phyloP scores from a whole-genome alignment of 2,113 vertebrate species.

The Strix uralensis region DNA sequence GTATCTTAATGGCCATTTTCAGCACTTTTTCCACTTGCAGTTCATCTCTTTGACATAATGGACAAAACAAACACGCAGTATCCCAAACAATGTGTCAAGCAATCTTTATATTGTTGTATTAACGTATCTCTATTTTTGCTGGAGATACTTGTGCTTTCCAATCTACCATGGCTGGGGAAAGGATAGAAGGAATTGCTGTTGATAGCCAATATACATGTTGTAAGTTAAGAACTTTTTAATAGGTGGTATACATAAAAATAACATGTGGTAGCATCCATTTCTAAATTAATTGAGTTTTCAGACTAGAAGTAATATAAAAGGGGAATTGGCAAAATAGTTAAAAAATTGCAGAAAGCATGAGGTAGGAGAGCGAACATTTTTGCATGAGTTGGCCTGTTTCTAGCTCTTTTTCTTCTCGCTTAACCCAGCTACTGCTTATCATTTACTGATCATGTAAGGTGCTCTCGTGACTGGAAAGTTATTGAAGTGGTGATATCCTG shows the following conservation, averaged over 20 bases:
- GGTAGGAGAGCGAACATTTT: neutral
- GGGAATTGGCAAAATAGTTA: neutral
- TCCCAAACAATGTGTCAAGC: neutral
- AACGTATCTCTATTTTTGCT: neutral
- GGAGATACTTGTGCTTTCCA: neutral
- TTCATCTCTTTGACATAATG: neutral
- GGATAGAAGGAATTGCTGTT: neutral
- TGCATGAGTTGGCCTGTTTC: neutral
- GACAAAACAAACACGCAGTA: neutral
- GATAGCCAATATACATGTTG: neutral
- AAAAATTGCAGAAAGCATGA: neutral
- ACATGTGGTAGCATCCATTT: neutral
- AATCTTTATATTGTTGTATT: neutral
- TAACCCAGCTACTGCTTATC: neutral
- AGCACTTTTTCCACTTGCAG: neutral
- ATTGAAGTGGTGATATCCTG: neutral
- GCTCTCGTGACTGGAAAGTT: neutral
- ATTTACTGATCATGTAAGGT: neutral
- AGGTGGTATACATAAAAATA: neutral
- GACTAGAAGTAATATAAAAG: neutral
- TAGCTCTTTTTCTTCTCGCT: neutral
- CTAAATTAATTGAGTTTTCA: neutral
- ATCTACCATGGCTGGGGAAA: neutral
- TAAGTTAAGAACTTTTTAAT: neutral
- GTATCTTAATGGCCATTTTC: neutral